These are phyloP conservation scores for Pavo muticus DNA, from an alignment of 2,113 vertebrate genomes.

Conservation along the genomic window DNA sequence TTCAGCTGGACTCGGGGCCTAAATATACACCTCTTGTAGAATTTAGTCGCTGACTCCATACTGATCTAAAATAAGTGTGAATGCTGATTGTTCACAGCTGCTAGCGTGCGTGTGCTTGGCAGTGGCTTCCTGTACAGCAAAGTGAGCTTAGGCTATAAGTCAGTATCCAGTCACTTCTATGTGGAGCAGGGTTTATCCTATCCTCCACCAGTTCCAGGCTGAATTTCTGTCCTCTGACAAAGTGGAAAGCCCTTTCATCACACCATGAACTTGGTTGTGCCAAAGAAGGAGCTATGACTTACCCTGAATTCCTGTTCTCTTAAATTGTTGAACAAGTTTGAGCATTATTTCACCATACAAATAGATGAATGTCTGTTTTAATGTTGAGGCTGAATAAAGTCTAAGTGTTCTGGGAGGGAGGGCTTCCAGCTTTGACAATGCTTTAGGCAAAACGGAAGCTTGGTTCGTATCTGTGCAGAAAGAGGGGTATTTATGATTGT, in stretches of 20 bases:
- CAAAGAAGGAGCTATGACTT: background rate
- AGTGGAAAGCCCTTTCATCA: slow-evolving; percentile 1
- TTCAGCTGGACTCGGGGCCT: background rate
- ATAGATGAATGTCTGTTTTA: slow-evolving; percentile 43
- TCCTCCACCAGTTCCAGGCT: background rate
- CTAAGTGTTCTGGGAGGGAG: slow-evolving; percentile 19
- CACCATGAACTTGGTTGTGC: background rate
- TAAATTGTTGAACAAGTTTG: slow-evolving; percentile 35
- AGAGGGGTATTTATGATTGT: background rate
- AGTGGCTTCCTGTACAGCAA: background rate
- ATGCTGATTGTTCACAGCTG: background rate
- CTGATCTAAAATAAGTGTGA: background rate
- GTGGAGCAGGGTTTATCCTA: background rate
- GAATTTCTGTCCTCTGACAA: background rate
- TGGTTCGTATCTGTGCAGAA: background rate
- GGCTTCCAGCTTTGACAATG: slow-evolving; percentile 21
- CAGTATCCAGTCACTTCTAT: background rate
- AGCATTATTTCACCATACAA: slow-evolving; percentile 52
- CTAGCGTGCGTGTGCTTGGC: fast-evolving
- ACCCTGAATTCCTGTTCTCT: slow-evolving; percentile 7
- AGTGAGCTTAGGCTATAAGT: background rate
- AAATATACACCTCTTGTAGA: background rate
- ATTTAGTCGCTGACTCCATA: background rate
- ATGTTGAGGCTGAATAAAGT: slow-evolving; percentile 32
- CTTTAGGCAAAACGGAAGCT: slow-evolving; percentile 38